Evolutionary conservation across 2,113 vertebrate species (phyloP).

Genomic region (Atrichornis clamosus): DNA sequence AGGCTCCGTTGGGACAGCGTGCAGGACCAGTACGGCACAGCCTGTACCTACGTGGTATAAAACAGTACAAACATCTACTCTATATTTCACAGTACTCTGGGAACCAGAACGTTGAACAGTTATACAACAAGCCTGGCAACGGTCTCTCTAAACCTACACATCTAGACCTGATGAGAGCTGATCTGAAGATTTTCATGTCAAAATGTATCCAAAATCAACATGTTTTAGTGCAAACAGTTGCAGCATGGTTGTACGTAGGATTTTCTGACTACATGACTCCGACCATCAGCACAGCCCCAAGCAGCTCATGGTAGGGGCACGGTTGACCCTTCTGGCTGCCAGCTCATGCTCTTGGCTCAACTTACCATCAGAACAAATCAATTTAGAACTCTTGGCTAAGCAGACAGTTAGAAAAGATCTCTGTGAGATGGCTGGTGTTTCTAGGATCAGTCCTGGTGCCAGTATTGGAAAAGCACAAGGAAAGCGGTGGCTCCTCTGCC

Average conservation of each 20-base stretch:
- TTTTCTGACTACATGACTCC: neutral
- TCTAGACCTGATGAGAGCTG: neutral
- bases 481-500: neutral
- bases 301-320: neutral
- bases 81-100: neutral
- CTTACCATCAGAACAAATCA: neutral
- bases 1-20: accelerated
- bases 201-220: neutral
- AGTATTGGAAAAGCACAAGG: neutral
- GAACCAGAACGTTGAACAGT: neutral
- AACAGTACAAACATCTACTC: neutral
- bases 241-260: neutral
- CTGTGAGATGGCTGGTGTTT: neutral
- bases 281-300: neutral
- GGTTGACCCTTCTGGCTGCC: neutral
- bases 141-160: neutral
- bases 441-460: neutral
- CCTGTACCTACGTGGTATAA: neutral
- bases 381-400: neutral
- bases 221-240: neutral
- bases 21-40: neutral
- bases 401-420: neutral
- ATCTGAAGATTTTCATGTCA: neutral
- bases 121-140: neutral
- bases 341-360: neutral